Conservation (phyloP, 2,113 vertebrate genomes). For the Lamprotornis superbus region DNA sequence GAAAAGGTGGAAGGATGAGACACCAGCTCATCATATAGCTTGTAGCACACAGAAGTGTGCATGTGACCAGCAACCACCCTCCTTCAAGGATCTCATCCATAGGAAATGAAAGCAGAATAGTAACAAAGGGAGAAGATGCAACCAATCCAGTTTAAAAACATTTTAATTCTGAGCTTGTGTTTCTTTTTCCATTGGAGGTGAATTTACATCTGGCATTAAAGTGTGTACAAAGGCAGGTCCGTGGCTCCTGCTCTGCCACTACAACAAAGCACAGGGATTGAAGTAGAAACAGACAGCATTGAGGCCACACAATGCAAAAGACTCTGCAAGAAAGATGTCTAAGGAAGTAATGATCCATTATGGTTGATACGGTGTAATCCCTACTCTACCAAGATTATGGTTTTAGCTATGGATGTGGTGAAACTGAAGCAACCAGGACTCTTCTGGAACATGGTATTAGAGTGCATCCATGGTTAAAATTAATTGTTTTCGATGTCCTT, state of each 20-base stretch:
- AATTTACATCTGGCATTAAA: not conserved
- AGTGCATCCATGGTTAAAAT: rapidly evolving
- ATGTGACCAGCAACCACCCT: not conserved
- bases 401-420: not conserved
- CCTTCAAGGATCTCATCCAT: not conserved
- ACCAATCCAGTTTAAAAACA: not conserved
- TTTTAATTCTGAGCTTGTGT: not conserved
- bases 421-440: not conserved
- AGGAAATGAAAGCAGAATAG: not conserved
- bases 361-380: not conserved
- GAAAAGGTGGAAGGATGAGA: not conserved
- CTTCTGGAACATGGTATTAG: not conserved
- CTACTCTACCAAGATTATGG: not conserved
- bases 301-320: not conserved
- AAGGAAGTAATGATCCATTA: not conserved
- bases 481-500: not conserved
- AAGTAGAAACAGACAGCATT: not conserved
- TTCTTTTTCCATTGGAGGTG: not conserved
- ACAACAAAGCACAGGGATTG: not conserved
- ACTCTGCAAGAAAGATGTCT: not conserved
- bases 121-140: not conserved
- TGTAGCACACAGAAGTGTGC: not conserved
- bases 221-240: not conserved
- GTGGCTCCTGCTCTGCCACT: rapidly evolving
- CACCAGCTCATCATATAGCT: rapidly evolving